Conservation (phyloP, 2,113 vertebrate genomes). For the Picathartes gymnocephalus region DNA sequence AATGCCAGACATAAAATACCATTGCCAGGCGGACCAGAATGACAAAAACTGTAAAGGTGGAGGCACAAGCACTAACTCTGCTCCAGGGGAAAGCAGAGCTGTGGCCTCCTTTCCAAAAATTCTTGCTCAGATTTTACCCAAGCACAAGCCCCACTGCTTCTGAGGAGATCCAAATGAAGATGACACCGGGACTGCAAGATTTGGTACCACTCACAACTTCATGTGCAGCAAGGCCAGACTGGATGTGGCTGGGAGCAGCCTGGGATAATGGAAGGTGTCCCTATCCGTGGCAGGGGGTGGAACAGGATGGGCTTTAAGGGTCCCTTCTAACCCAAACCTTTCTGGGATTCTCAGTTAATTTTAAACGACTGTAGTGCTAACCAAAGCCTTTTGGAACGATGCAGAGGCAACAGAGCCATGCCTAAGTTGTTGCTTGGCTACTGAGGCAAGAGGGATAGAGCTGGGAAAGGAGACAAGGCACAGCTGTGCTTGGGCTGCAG, state of each 20-base stretch:
- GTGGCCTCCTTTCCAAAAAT: background rate
- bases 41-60: background rate
- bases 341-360: background rate
- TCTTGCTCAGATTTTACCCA: background rate
- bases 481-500: background rate
- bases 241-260: background rate
- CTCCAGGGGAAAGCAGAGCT: background rate
- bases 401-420: background rate
- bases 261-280: background rate
- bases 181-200: background rate
- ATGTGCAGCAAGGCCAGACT: background rate
- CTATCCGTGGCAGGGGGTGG: background rate
- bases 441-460: background rate
- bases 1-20: constrained; percentile 36
- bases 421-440: background rate
- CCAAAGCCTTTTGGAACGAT: background rate
- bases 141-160: background rate
- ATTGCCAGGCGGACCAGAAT: constrained; percentile 6
- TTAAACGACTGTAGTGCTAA: background rate
- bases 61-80: background rate
- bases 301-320: background rate
- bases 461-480: background rate
- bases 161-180: background rate
- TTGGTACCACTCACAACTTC: background rate
- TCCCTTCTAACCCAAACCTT: background rate